Base-by-base conservation (phyloP, 2,113 vertebrate genomes). In the Megaleporinus macrocephalus region DNA sequence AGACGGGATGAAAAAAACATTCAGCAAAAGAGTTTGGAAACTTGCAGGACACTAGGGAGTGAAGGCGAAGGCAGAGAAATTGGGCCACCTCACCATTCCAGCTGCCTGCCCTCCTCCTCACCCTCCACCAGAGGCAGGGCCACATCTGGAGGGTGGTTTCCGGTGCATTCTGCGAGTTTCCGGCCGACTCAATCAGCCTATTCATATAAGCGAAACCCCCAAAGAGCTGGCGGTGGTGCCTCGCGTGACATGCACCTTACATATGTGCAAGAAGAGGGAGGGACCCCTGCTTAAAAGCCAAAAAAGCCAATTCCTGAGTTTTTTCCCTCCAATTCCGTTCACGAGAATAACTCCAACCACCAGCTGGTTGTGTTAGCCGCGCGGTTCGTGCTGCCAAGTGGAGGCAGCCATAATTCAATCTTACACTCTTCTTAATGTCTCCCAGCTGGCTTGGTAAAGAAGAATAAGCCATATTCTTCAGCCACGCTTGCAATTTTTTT, bases 81-180 rank as follows among this genome's bases (percentile, higher is more conserved):
- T 27, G 30, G 27, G n/a, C 18, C 26, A 27, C n/a, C 44, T 57
- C 2, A 63, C 49, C 76, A 29, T 20, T 69, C 65, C 49, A 53
- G 30, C 13, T 44, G 20, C 10, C 77, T 90, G 90, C 87, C 90
- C 92, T 90, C 24, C 82, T 74, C 80, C 84, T 92, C 85, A 90
- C 90, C 90, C 89, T 91, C 41, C 68, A 82, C 87, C 88, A 89
- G 85, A 78, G 79, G 88, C 86, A 5, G 77, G 84, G 88, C 90
- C 89, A 86, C 94, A 92, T 90, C 93, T 91, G 94, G 90, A 92
- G 78, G 85, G 89, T 71, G 53, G 89, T 84, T 89, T 87, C 83
- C 86, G 49, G 70, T 71, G 72, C 89, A 89, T 91, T 90, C 89
- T 7, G 0, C 44, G 10, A 78, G 86, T 85, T 87, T 88, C 26